Percentiles rank a stretch among this genome's conserved stretches.
Conservation (phyloP, 2,797 vertebrate genomes). For the Liasis olivaceus region DNA sequence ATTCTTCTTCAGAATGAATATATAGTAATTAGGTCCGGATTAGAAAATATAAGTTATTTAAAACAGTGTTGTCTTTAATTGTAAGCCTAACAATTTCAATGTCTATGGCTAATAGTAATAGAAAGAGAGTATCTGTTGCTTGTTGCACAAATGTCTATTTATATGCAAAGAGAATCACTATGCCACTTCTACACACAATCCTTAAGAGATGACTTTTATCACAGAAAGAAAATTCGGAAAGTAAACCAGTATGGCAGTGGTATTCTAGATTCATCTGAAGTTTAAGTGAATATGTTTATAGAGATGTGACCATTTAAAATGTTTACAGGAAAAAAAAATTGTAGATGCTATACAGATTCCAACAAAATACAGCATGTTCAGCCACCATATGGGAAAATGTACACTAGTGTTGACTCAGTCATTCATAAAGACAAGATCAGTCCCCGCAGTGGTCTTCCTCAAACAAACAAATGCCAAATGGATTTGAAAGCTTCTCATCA, state of each 20-base stretch:
- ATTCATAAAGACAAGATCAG: conserved; percentile 53
- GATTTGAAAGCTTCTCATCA: conserved; percentile 39
- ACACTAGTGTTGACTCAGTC: conserved; percentile 51
- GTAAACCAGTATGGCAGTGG: conserved; percentile 50
- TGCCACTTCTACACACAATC: conserved; percentile 6
- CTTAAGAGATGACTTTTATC: conserved; percentile 50
- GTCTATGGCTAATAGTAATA: conserved; percentile 13
- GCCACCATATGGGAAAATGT: conserved; percentile 65
- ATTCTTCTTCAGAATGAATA: conserved; percentile 4
- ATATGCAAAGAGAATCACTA: conserved; percentile 1
- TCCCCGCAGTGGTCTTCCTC: conserved; percentile 40
- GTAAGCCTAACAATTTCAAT: neutral
- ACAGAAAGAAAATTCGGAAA: conserved; percentile 44
- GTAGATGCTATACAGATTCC: conserved; percentile 66
- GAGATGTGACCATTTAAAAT: conserved; percentile 70
- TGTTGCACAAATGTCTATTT: conserved; percentile 18
- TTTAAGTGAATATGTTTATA: conserved; percentile 68
- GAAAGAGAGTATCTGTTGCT: neutral
- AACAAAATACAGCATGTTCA: conserved; percentile 69
- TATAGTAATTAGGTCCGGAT: neutral
- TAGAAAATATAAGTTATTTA: neutral
- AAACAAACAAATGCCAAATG: conserved; percentile 45
- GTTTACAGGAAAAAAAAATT: conserved; percentile 73
- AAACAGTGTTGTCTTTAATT: conserved; percentile 22
- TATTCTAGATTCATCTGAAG: conserved; percentile 60